Percentiles rank a stretch among this genome's conserved stretches.
phyloP scores from a whole-genome alignment of 2,797 vertebrate species.

The Danio kyathit region DNA sequence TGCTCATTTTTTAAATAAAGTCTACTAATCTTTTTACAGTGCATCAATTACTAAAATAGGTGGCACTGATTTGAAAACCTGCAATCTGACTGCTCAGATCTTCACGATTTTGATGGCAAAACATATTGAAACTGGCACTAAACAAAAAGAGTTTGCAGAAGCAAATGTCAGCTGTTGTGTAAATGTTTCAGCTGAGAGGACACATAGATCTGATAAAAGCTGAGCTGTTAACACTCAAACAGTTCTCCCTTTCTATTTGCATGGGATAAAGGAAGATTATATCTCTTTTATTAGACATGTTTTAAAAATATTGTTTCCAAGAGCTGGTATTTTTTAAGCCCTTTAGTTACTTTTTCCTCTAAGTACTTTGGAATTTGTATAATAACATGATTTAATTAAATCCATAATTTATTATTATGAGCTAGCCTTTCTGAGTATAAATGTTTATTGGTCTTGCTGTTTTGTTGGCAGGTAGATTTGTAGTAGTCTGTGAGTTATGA shows the following conservation, averaged over 20 bases:
- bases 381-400: not conserved
- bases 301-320: not conserved
- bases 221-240: not conserved
- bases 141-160: too few species aligned
- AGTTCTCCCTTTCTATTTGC: not conserved
- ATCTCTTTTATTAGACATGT: not conserved
- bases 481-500: not conserved
- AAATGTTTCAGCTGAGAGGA: too few species aligned
- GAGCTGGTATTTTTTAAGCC: not conserved
- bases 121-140: too few species aligned
- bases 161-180: too few species aligned
- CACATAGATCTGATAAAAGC: not conserved
- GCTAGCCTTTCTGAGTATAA: not conserved
- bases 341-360: not conserved
- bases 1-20: too few species aligned
- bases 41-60: too few species aligned
- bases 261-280: not conserved
- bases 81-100: too few species aligned
- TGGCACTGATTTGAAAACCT: too few species aligned
- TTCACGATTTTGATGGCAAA: too few species aligned
- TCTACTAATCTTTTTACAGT: too few species aligned
- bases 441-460: not conserved
- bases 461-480: slow-evolving; percentile 12
- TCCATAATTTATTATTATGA: not conserved
- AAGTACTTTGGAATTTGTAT: not conserved